Conservation (phyloP, 2,113 vertebrate species). For the Nibea coibor region DNA sequence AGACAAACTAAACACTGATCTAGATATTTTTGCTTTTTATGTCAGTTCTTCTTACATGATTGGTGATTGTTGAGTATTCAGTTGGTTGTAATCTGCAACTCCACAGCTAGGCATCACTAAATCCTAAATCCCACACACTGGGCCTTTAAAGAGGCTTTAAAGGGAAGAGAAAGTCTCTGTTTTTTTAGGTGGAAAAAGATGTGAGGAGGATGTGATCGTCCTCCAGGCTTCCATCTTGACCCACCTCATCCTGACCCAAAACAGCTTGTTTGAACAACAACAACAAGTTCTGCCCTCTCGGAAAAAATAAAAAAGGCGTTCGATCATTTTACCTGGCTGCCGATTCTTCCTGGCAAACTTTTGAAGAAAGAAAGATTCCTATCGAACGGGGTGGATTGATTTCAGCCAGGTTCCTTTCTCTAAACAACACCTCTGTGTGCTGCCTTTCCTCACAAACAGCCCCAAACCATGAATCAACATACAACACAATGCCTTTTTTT, state of each 20-base stretch:
- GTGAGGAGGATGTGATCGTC: not conserved
- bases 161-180: too few relatives aligned
- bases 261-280: not conserved
- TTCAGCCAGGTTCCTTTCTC: constrained; percentile 27
- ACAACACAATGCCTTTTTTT: not conserved
- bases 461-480: constrained; percentile 1
- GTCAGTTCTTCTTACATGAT: too few relatives aligned
- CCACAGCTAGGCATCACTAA: too few relatives aligned
- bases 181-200: too few relatives aligned
- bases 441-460: not conserved
- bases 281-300: not conserved
- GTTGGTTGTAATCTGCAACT: too few relatives aligned
- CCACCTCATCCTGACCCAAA: constrained; percentile 5
- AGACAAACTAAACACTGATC: too few relatives aligned
- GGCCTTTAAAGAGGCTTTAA: too few relatives aligned
- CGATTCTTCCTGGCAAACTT: constrained; percentile 46
- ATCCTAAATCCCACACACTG: too few relatives aligned
- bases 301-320: not conserved
- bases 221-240: not conserved
- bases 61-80: too few relatives aligned
- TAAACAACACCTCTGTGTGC: not conserved
- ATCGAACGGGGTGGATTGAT: constrained; percentile 29
- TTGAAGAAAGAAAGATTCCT: constrained; percentile 17
- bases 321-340: constrained; percentile 21
- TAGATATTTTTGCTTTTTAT: too few relatives aligned